A percentile compares a stretch with the other conserved stretches of the same genome.
Evolutionary conservation across 2,113 vertebrate species (phyloP).

Genomic region (Arenaria interpres): DNA sequence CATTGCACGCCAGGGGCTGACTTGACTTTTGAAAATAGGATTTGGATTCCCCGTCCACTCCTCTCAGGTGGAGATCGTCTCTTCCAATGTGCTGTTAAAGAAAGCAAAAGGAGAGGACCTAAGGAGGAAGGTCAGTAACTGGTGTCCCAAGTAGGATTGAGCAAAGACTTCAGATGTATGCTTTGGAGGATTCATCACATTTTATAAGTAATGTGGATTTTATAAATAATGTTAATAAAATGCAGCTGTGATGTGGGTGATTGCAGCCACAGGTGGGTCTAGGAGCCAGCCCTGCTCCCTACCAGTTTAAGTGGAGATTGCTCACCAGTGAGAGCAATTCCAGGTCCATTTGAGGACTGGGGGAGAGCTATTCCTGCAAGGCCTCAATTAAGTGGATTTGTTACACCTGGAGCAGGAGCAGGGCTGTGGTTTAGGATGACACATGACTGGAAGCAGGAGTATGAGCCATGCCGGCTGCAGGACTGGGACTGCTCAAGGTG

Average conservation of each 20-base stretch:
- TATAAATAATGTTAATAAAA: background rate
- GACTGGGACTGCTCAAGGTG: rapidly evolving
- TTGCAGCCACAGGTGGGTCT: background rate
- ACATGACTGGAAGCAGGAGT: rapidly evolving
- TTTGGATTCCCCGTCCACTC: background rate
- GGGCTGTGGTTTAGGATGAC: background rate
- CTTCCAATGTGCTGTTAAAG: background rate
- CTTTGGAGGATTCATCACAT: background rate
- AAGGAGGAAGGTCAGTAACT: background rate
- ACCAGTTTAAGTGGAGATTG: background rate
- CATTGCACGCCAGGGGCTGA: background rate
- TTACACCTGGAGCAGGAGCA: background rate
- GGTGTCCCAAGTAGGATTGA: rapidly evolving
- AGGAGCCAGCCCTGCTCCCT: background rate
- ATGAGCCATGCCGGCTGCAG: rapidly evolving
- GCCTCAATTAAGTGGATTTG: rapidly evolving
- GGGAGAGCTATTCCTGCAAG: background rate
- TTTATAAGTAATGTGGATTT: background rate
- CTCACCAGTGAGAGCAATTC: background rate
- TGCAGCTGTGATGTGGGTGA: background rate
- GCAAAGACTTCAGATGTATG: background rate
- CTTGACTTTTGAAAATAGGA: background rate
- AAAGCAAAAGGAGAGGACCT: background rate
- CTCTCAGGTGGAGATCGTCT: background rate
- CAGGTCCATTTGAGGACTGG: background rate